These are phyloP conservation scores for Planiliza haematocheilus DNA, from an alignment of 2,113 vertebrate species.

Conservation along the genomic window DNA sequence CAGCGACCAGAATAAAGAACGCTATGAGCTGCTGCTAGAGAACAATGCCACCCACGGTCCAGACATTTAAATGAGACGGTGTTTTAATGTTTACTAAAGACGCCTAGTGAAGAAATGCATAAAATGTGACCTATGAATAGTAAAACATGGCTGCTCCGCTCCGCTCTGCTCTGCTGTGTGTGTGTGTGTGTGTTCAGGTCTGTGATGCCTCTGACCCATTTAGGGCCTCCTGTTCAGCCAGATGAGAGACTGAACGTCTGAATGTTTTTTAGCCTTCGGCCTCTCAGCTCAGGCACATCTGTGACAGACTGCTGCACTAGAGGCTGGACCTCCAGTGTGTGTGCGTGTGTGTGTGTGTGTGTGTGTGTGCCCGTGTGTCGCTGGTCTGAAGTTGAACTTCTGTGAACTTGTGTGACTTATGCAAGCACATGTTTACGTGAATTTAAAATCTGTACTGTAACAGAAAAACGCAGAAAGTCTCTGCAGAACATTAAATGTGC, in stretches of 20 bases:
- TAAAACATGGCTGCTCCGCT: slow-evolving; percentile 17
- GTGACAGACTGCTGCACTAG: slow-evolving; percentile 56
- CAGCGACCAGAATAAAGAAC: not conserved
- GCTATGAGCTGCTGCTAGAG: no score
- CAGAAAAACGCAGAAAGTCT: no score
- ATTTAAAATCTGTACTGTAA: not conserved
- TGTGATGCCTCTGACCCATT: slow-evolving; percentile 67
- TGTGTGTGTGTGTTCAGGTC: slow-evolving; percentile 38
- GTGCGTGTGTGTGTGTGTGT: not conserved
- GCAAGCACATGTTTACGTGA: not conserved
- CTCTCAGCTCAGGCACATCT: slow-evolving; percentile 57
- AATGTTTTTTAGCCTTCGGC: slow-evolving; percentile 54
- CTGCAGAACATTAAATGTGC: no score
- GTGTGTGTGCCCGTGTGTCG: no score
- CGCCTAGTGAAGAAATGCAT: not conserved
- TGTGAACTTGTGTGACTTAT: slow-evolving; percentile 1
- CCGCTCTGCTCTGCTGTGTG: slow-evolving; percentile 3
- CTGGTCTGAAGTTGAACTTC: slow-evolving; percentile 10
- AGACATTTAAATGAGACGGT: not conserved
- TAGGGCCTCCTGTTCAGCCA: slow-evolving; percentile 61
- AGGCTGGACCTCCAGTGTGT: slow-evolving; percentile 20
- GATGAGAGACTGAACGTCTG: slow-evolving; percentile 58
- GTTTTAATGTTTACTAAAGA: slow-evolving; percentile 12
- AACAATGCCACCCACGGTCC: not conserved
- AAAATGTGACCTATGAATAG: slow-evolving; percentile 56